Evolutionary conservation across 2,888 invertebrate species (phyloP).

Genomic region (Drosophila tripunctata): DNA sequence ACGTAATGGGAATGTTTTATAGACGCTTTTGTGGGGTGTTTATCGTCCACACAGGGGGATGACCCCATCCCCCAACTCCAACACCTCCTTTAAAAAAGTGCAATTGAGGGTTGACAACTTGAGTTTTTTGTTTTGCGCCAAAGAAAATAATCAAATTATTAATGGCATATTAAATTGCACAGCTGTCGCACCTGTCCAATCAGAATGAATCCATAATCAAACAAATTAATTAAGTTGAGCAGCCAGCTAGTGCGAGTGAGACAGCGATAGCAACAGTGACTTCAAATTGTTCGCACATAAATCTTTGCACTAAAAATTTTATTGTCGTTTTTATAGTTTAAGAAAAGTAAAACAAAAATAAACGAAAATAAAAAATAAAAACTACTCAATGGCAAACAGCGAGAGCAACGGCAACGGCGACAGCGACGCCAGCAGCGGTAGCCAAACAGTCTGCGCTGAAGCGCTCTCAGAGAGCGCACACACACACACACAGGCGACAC

Average conservation of each 20-base stretch:
- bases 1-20: constrained; percentile 82
- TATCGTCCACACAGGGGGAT: constrained; percentile 66
- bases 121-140: too few species aligned
- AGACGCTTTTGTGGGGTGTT: constrained; percentile 83
- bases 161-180: constrained; percentile 68
- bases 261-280: background rate
- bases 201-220: constrained; percentile 35
- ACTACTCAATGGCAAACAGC: constrained; percentile 44
- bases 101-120: constrained; percentile 49
- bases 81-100: constrained; percentile 16
- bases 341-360: constrained; percentile 54
- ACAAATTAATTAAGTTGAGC: constrained; percentile 52
- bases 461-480: constrained; percentile 32
- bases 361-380: constrained; percentile 28
- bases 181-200: constrained; percentile 63
- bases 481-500: constrained; percentile 9
- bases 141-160: constrained; percentile 48
- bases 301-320: constrained; percentile 81
- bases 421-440: constrained; percentile 21
- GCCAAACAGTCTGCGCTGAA: constrained; percentile 66
- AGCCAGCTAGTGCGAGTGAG: background rate
- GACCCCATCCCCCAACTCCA: background rate
- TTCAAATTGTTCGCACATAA: constrained; percentile 82
- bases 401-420: constrained; percentile 1
- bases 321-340: constrained; percentile 77